Evolutionary conservation across 2,113 vertebrate genomes (phyloP), one percentile per base, ranked within the genome.

Genomic region (Ploceus nigricollis): DNA sequence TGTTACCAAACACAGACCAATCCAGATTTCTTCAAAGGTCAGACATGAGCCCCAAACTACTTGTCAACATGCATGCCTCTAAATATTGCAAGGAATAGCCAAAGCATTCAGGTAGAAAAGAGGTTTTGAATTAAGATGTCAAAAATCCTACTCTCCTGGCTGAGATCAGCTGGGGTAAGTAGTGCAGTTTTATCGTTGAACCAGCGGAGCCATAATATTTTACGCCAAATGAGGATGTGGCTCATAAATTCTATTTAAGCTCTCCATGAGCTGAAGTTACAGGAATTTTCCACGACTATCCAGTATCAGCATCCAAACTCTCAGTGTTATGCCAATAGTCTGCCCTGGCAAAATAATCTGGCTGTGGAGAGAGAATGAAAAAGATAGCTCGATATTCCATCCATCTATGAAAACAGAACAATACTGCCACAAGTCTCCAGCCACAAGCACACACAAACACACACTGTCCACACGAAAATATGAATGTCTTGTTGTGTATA

Each of bases 261-360:
- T 92, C 92, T 86, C 76, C 82, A 88, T 78, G 90, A 95, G 90
- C 85, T 92, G 92, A 96, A 96, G 93, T 96, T 93, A 96, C 57
- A 94, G 88, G 90, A 95, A 92, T 97, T 96, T 96, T 96, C 96
- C 96, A 96, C 80, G 42, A 95, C 90, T 96, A 86, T 64, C 90
- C 86, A 84, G 42, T 68, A 81, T 85, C 65, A 86, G 83, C 90
- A 83, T 94, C 92, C 92, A 96, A 87, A 95, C 83, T 68, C 85
- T 90, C 82, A 47, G 66, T 68, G 72, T 56, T 90, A 87, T 81
- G 93, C 86, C 94, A 94, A 39, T 76, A 77, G 80, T 87, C 92
- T 48, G 89, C 92, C 89, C 80, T 75, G 92, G 90, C 0, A 12
- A 96, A 96, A 96, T 83, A 89, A 88, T 93, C 93, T 90, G 87